Conservation (phyloP, 2,797 vertebrate species). For the Crocodylus rhombifer region DNA sequence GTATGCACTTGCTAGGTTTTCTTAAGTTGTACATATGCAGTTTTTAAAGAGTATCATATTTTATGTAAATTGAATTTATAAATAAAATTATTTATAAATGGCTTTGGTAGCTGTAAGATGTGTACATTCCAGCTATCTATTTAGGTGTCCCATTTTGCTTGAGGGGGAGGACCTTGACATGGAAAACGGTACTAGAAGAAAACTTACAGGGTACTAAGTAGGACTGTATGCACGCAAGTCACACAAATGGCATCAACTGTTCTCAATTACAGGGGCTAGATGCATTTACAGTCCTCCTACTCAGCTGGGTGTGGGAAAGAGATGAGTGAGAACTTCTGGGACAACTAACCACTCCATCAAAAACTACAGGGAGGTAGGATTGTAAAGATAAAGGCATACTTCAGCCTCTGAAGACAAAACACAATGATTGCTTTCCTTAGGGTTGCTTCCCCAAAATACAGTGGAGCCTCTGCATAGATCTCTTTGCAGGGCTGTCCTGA, state of each 20-base stretch:
- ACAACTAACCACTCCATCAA: neutral
- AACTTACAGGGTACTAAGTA: rapidly evolving
- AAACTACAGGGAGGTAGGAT: neutral
- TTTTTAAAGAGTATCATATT: slow-evolving; percentile 89
- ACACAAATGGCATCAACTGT: no score
- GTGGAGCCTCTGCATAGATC: neutral
- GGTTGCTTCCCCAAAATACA: neutral
- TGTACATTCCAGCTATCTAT: neutral
- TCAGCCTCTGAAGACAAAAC: neutral
- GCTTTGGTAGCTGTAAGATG: neutral
- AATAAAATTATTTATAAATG: slow-evolving; percentile 92
- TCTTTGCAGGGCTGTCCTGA: neutral
- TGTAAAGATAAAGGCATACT: neutral
- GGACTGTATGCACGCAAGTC: no score
- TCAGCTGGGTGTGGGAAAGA: neutral
- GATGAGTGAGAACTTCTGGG: neutral
- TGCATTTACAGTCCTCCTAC: neutral
- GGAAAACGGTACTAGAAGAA: neutral
- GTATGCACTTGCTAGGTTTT: slow-evolving; percentile 90
- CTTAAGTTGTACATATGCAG: slow-evolving; percentile 87
- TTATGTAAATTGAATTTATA: slow-evolving; percentile 89
- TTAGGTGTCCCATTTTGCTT: neutral
- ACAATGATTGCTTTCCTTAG: neutral
- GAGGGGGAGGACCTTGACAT: neutral
- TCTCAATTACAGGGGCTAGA: neutral